Conservation (phyloP, 2,797 vertebrate genomes). For the Danio kyathit region DNA sequence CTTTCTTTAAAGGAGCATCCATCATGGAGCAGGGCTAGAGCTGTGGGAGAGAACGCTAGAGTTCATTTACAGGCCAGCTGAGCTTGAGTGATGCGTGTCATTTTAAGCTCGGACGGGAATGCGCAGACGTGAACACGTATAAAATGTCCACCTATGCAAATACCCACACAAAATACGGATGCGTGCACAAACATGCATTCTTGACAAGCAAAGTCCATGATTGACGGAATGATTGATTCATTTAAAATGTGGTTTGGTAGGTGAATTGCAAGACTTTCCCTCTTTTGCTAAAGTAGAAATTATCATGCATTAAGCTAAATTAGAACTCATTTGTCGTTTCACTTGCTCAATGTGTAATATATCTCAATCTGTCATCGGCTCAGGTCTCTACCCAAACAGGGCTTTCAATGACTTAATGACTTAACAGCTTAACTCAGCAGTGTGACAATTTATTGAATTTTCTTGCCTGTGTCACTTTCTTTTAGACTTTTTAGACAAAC, state of each 20-base stretch:
- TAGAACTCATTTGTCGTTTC: constrained; percentile 49
- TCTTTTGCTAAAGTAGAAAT: constrained; percentile 9
- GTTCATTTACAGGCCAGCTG: constrained; percentile 92
- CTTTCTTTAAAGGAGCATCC: constrained; percentile 97
- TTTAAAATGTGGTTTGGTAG: neutral
- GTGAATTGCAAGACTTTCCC: neutral
- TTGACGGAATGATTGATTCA: constrained; percentile 9
- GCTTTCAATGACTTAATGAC: constrained; percentile 65
- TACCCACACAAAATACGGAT: constrained; percentile 9
- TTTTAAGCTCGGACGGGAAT: constrained; percentile 73
- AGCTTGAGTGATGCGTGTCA: constrained; percentile 94
- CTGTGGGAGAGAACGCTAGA: constrained; percentile 90
- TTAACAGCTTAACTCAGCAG: constrained; percentile 70
- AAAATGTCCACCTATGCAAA: constrained; percentile 9
- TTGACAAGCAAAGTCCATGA: neutral
- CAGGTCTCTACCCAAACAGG: constrained; percentile 63
- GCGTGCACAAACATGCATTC: constrained; percentile 27
- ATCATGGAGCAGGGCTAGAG: constrained; percentile 94
- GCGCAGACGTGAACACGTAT: constrained; percentile 57
- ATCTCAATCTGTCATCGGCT: constrained; percentile 74
- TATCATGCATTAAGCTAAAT: constrained; percentile 44
- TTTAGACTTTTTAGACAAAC: constrained; percentile 43
- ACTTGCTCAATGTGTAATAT: constrained; percentile 70
- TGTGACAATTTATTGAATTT: constrained; percentile 28
- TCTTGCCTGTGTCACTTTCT: constrained; percentile 61